Evolutionary conservation across 2,888 invertebrate species (phyloP).

Genomic region (Zonitis immaculata): DNA sequence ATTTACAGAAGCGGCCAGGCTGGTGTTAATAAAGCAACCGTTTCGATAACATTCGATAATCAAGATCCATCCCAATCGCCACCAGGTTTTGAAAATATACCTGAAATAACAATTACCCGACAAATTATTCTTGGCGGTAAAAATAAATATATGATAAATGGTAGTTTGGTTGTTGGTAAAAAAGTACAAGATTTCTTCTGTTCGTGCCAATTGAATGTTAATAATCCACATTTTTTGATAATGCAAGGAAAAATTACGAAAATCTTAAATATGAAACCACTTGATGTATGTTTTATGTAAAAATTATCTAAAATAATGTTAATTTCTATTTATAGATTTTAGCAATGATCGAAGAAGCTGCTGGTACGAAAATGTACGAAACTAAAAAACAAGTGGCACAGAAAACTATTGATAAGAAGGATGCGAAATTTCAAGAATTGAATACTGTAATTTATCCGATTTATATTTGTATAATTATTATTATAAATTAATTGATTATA

Average conservation of each 20-base stretch:
- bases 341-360: slow-evolving; percentile 98
- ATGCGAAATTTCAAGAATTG: slow-evolving; percentile 82
- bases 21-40: slow-evolving; percentile 91
- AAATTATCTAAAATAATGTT: no score
- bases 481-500: not conserved
- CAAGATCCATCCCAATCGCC: slow-evolving; percentile 75
- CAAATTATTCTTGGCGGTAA: slow-evolving; percentile 86
- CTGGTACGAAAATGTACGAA: slow-evolving; percentile 96
- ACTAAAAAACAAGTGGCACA: slow-evolving; percentile 82
- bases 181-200: slow-evolving; percentile 92
- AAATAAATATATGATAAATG: slow-evolving; percentile 92
- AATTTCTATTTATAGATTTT: slow-evolving; percentile 60
- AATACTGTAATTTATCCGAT: slow-evolving; percentile 65
- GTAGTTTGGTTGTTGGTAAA: slow-evolving; percentile 83
- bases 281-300: slow-evolving; percentile 71
- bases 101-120: slow-evolving; percentile 89
- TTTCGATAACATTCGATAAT: slow-evolving; percentile 95
- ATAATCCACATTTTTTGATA: slow-evolving; percentile 98
- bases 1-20: slow-evolving; percentile 98
- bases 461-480: no score
- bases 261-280: slow-evolving; percentile 97
- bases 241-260: slow-evolving; percentile 99
- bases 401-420: slow-evolving; percentile 87
- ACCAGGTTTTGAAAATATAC: slow-evolving; percentile 82
- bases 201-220: slow-evolving; percentile 95